Evolutionary conservation across 1,140 invertebrate genomes (phyloP), one percentile per base, ranked within the genome.

Genomic region (Aphis gossypii): DNA sequence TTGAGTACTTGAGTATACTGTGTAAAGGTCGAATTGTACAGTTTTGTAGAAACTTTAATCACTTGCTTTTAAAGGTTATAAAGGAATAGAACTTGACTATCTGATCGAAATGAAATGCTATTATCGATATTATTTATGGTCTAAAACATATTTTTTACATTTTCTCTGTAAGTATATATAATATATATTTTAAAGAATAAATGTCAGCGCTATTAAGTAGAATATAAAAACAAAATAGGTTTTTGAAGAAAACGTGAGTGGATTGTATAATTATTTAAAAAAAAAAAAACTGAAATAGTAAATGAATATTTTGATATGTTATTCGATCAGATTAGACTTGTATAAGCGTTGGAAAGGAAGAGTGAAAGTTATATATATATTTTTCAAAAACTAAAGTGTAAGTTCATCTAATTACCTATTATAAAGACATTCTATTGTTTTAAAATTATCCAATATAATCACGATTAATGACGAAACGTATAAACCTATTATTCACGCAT

Each of bases 401-500:
- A 76, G 30, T 76, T 76, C 14, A n/a, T 76, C 60, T n/a, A n/a
- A 76, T n/a, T 35, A 76, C 60, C 60, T 76, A 76, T 76, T 35
- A 76, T n/a, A 76, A 76, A 76, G 60, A 76, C 4, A 76, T 35
- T n/a, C n/a, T 30, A 76, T 76, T 76, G 60, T 76, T 76, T 76
- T 76, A 4, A 76, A 76, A 76, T 76, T 76, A n/a, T 76, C 60
- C 60, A 76, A 76, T n/a, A 76, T 76, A 76, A 76, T 76, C 4
- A 76, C 60, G 60, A 76, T 76, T 76, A 76, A 76, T 76, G 60
- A 76, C n/a, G 60, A n/a, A 76, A 76, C 60, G 60, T 76, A 76
- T 76, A 76, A 76, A 76, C 60, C 60, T 76, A 76, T 35, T 76
- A 76, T n/a, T 76, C n/a, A 76, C 60, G 30, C 30, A n/a, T 76